Evolutionary conservation across 2,888 invertebrate species (phyloP), one percentile per base, ranked within the genome.

Genomic region (Autographa gamma): DNA sequence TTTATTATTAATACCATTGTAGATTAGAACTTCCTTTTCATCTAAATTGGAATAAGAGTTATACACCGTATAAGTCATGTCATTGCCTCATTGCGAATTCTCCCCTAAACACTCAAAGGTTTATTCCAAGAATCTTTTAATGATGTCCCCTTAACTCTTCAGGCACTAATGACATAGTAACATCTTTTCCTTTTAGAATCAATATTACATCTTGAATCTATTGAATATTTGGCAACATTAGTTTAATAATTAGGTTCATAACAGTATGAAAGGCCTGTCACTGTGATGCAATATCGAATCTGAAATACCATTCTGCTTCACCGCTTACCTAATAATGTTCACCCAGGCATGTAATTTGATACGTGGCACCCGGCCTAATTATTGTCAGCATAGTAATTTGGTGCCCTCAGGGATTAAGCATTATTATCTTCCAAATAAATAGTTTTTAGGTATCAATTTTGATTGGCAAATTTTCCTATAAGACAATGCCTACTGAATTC

Each of bases 281-380:
- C 25, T 11, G 54, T 56, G 2, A 32, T 59, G 32, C 16, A 59
- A 31, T 32, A n/a, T 61, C 13, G 34, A 73, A 43, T 54, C 5
- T 41, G 38, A 59, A 62, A 62, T 52, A 52, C 3, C 31, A 58
- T 48, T 67, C 11, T 11, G 25, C 8, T 25, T 38, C 18, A 63
- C n/a, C n/a, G 16, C 11, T 38, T 6, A 13, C 2, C 14, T 14
- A 58, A 60, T 11, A 41, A 32, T 18, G 14, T 14, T 13, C 13
- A 69, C 14, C 31, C 18, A 38, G 25, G 25, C 59, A 65, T 32
- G 59, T 59, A n/a, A 59, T 32, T 59, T 59, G 32, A n/a, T 59
- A 16, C 59, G n/a, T 59, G 59, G 31, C 6, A 31, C n/a, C 54
- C 19, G 13, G 19, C 19, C 54, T 56, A 56, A 56, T 56, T 56